These are phyloP conservation scores for Microtus richardsoni DNA, from an alignment of 2,113 vertebrate genomes.

Conservation along the genomic window DNA sequence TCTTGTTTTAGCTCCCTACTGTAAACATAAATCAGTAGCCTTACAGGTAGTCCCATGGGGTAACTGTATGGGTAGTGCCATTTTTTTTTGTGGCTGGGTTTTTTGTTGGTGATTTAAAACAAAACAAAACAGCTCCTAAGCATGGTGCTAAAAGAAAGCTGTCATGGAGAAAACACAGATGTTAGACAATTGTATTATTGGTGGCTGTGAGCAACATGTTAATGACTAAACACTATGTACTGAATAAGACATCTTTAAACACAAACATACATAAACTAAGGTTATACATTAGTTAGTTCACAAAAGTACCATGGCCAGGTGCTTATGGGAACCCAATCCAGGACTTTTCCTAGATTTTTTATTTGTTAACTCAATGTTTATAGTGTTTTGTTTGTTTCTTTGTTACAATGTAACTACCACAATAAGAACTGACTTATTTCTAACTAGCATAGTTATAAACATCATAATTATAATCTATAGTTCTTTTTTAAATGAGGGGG, in stretches of 20 bases:
- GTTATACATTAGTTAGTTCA: not conserved
- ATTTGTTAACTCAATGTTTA: not conserved
- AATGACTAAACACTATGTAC: conserved; percentile 1
- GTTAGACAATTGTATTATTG: not conserved
- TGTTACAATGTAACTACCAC: conserved; percentile 27
- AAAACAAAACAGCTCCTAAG: not conserved
- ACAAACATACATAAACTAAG: conserved; percentile 41
- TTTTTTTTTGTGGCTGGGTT: not conserved
- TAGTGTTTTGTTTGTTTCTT: not conserved
- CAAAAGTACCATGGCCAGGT: conserved; percentile 20
- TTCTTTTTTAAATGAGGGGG: not conserved
- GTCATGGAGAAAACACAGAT: conserved; percentile 2
- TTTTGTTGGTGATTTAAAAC: conserved; percentile 8
- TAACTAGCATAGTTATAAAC: conserved; percentile 51
- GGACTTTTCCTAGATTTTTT: not conserved
- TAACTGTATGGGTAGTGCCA: not conserved
- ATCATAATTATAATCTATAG: conserved; percentile 3
- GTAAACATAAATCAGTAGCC: not conserved
- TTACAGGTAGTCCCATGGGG: not conserved
- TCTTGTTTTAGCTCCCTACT: not conserved
- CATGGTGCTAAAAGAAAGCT: conserved; percentile 8
- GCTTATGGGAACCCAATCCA: not conserved
- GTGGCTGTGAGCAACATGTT: not conserved
- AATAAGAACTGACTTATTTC: conserved; percentile 53
- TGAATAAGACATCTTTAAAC: conserved; percentile 48